A percentile compares a stretch with the other conserved stretches of the same genome.
These are phyloP conservation scores for Scelioninae gen. 1 DNA, from an alignment of 2,888 invertebrate genomes.

Conservation along the genomic window DNA sequence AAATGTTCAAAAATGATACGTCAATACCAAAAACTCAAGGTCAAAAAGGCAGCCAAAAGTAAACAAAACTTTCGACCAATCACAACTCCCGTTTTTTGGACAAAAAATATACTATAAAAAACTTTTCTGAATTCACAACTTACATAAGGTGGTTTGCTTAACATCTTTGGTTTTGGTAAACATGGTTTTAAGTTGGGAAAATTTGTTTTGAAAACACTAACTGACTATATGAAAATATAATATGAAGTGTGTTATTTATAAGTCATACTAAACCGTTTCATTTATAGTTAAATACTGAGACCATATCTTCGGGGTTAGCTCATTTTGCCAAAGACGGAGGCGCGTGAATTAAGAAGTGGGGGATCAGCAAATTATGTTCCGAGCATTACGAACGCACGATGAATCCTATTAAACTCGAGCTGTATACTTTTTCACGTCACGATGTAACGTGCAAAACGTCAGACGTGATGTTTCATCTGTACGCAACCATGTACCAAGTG, in stretches of 20 bases:
- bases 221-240: neutral
- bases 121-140: neutral
- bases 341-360: slow-evolving; percentile 6
- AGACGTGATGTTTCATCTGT: slow-evolving; percentile 2
- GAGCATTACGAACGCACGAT: slow-evolving; percentile 6
- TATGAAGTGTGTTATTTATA: neutral
- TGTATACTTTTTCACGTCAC: slow-evolving; percentile 27
- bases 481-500: neutral
- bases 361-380: slow-evolving; percentile 6
- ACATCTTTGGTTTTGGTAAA: slow-evolving; percentile 14
- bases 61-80: too few relatives aligned
- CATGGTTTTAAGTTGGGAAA: slow-evolving; percentile 10
- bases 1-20: slow-evolving; percentile 1
- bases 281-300: slow-evolving; percentile 38
- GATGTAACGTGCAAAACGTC: slow-evolving; percentile 24
- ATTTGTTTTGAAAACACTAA: neutral
- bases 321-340: slow-evolving; percentile 23
- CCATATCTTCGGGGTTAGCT: neutral
- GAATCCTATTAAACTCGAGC: slow-evolving; percentile 27
- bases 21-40: neutral
- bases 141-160: slow-evolving; percentile 6
- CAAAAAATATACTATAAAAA: neutral
- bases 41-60: too few relatives aligned
- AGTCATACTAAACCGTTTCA: slow-evolving; percentile 26
- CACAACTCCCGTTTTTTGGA: too few relatives aligned